Conservation (phyloP, 2,888 invertebrate genomes). For the Willowsia nigromaculata region DNA sequence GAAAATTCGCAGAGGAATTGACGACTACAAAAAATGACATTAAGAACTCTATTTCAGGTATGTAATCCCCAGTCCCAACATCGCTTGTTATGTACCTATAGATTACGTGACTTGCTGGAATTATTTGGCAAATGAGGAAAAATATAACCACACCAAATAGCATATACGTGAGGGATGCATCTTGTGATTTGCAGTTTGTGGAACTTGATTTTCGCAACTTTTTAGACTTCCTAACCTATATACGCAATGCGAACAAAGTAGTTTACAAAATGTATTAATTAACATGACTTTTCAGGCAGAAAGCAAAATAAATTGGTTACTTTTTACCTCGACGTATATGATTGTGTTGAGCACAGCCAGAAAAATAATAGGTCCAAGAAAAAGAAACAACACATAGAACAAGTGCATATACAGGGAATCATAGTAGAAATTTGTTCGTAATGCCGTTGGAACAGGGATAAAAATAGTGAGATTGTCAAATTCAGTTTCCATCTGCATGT, state of each 20-base stretch:
- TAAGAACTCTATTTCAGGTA: slow-evolving; percentile 49
- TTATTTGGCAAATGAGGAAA: slow-evolving; percentile 71
- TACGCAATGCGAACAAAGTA: too few species aligned
- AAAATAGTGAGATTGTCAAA: not conserved
- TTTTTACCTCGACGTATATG: not conserved
- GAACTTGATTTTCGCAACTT: not conserved
- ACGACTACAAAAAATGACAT: slow-evolving; percentile 67
- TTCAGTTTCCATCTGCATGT: not conserved
- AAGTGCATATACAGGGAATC: not conserved
- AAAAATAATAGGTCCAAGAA: not conserved
- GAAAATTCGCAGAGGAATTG: slow-evolving; percentile 73
- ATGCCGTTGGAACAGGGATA: not conserved
- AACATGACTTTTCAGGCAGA: not conserved
- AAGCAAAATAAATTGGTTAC: not conserved
- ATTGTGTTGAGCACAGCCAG: not conserved
- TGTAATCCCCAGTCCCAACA: slow-evolving; percentile 7
- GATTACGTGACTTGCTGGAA: slow-evolving; percentile 3
- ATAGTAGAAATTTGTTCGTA: not conserved
- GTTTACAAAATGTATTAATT: not conserved
- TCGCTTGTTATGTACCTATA: slow-evolving; percentile 25
- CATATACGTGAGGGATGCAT: slow-evolving; percentile 63
- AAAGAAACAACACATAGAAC: not conserved
- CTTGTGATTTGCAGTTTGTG: not conserved
- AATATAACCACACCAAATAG: slow-evolving; percentile 70
- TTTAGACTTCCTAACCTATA: not conserved